Conservation (phyloP, 2,888 invertebrate species). For the Leucophora obtusa region DNA sequence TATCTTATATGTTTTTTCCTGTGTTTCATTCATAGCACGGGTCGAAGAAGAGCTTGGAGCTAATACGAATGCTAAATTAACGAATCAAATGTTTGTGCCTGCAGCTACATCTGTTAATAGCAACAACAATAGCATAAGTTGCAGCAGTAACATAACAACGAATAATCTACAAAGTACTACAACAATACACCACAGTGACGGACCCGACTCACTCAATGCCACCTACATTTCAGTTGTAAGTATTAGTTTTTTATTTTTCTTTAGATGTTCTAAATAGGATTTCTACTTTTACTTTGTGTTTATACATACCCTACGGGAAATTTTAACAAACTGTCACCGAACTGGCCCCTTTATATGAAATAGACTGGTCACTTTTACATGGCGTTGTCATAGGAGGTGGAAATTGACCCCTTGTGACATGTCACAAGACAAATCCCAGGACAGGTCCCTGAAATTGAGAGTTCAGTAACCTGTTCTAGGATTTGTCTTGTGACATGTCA, state of each 20-base stretch:
- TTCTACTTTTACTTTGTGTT: conserved; percentile 12
- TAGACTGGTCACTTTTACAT: too few relatives aligned
- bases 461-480: too few relatives aligned
- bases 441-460: too few relatives aligned
- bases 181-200: conserved; percentile 71
- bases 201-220: conserved; percentile 81
- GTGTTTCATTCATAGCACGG: conserved; percentile 80
- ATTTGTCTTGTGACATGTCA: too few relatives aligned
- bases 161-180: conserved; percentile 62
- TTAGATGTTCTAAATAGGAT: conserved; percentile 31
- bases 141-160: conserved; percentile 56
- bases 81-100: conserved; percentile 82
- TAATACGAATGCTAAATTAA: conserved; percentile 79
- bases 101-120: conserved; percentile 77
- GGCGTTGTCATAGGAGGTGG: too few relatives aligned
- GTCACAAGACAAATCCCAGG: too few relatives aligned
- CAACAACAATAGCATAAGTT: conserved; percentile 63
- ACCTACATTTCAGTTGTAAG: conserved; percentile 89
- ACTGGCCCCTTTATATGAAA: too few relatives aligned
- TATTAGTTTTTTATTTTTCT: conserved; percentile 64
- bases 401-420: too few relatives aligned
- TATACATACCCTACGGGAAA: too few relatives aligned
- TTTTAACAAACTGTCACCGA: too few relatives aligned
- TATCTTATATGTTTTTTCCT: background rate
- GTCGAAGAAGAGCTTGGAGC: conserved; percentile 82